phyloP scores from a whole-genome alignment of 2,113 vertebrate genomes.

The Pycnonotus jocosus region DNA sequence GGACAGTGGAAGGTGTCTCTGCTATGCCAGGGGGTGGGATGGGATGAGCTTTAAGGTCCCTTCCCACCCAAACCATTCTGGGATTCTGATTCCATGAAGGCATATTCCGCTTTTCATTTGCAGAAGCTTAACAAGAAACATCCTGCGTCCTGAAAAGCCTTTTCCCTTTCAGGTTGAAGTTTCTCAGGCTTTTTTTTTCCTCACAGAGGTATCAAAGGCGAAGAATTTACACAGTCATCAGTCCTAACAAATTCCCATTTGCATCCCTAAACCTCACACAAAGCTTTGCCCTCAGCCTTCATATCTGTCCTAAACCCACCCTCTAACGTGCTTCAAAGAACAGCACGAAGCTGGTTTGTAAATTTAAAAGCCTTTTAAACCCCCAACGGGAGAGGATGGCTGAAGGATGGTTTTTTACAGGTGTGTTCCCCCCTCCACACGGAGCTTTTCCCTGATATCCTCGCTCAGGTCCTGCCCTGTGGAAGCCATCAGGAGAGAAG shows the following conservation, averaged over 20 bases:
- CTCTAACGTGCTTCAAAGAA: background rate
- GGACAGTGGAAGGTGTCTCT: background rate
- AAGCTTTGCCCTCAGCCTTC: background rate
- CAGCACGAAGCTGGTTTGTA: background rate
- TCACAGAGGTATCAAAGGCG: background rate
- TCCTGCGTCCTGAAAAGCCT: background rate
- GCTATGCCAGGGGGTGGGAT: background rate
- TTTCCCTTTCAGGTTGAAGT: background rate
- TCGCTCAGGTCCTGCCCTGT: background rate
- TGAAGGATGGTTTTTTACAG: background rate
- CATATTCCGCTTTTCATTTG: background rate
- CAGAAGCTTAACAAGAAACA: background rate
- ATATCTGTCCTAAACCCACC: background rate
- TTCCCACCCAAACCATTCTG: too few relatives aligned
- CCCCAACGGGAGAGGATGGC: background rate
- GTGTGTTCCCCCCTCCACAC: background rate
- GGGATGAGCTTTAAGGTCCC: fast-evolving
- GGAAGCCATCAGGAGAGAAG: background rate
- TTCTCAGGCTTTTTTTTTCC: background rate
- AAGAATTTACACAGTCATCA: background rate
- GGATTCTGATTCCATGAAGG: background rate
- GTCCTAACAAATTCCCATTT: background rate
- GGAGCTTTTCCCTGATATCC: background rate
- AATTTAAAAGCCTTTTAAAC: background rate
- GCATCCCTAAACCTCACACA: background rate